A percentile compares a stretch with the other conserved stretches of the same genome.
phyloP scores from a whole-genome alignment of 35 echinoderm and acorn worm species.

The Anneissia japonica region DNA sequence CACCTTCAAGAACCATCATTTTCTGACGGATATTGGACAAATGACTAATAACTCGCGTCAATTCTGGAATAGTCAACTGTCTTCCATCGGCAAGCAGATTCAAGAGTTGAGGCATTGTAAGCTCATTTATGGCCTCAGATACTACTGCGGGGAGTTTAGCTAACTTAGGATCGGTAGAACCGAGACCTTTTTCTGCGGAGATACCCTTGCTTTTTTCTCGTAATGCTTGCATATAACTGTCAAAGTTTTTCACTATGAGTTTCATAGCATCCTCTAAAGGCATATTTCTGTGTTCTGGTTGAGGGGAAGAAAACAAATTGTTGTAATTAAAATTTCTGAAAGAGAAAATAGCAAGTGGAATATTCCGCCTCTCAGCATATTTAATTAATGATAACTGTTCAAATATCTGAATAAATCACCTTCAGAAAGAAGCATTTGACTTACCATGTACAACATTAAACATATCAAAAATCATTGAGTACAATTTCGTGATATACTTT shows the following conservation, averaged over 20 bases:
- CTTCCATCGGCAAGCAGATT: slow-evolving; percentile 83
- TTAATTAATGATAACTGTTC: too few species aligned
- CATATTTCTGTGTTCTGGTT: slow-evolving; percentile 99
- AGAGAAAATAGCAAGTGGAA: not conserved
- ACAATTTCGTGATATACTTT: too few species aligned
- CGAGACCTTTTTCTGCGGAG: not conserved
- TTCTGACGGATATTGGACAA: slow-evolving; percentile 62
- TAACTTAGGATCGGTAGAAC: not conserved
- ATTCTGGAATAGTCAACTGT: slow-evolving; percentile 73
- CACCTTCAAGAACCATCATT: slow-evolving; percentile 9
- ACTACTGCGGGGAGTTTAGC: not conserved
- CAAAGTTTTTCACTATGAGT: slow-evolving; percentile 88
- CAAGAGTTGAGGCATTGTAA: slow-evolving; percentile 84
- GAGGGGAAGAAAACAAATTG: slow-evolving; percentile 12
- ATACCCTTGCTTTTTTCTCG: slow-evolving; percentile 33
- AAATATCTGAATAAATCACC: too few species aligned
- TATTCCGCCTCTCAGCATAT: too few species aligned
- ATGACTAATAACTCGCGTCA: slow-evolving; percentile 76
- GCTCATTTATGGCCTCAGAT: slow-evolving; percentile 29
- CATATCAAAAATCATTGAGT: too few species aligned
- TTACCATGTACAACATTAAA: too few species aligned
- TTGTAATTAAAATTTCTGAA: not conserved
- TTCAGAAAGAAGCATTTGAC: too few species aligned
- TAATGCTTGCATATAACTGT: slow-evolving; percentile 88
- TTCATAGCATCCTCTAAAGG: slow-evolving; percentile 90